Evolutionary conservation across 2,888 invertebrate genomes (phyloP).

Genomic region (Mongoloraphidia duomilia): DNA sequence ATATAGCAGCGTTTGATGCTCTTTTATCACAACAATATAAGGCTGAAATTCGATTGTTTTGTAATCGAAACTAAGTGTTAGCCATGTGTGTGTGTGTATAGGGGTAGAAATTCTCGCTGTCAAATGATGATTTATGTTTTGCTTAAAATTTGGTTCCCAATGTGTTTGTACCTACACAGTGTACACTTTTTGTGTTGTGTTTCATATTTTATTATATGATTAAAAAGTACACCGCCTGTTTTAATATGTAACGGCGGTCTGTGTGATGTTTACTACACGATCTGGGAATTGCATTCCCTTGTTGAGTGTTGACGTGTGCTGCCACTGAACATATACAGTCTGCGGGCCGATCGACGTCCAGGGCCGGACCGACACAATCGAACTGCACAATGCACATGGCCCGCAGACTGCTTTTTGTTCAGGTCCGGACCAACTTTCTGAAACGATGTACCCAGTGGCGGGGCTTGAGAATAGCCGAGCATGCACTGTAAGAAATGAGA

Average conservation of each 20-base stretch:
- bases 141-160: slow-evolving; percentile 17
- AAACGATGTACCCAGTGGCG: too few species aligned
- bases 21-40: slow-evolving; percentile 8
- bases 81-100: slow-evolving; percentile 16
- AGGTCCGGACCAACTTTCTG: too few species aligned
- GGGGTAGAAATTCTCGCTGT: slow-evolving; percentile 24
- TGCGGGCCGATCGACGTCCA: too few species aligned
- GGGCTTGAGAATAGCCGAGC: too few species aligned
- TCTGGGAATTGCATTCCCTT: neutral
- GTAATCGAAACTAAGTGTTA: slow-evolving; percentile 3
- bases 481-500: too few species aligned
- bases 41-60: slow-evolving; percentile 2
- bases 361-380: too few species aligned
- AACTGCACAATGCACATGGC: too few species aligned
- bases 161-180: neutral
- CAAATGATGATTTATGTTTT: slow-evolving; percentile 28
- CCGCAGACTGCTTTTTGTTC: too few species aligned
- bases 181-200: neutral
- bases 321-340: too few species aligned
- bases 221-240: neutral
- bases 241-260: neutral
- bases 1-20: slow-evolving; percentile 22
- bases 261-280: neutral
- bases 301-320: neutral
- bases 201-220: neutral